Base-by-base conservation (phyloP, 2,797 vertebrate genomes). In the Ataeniobius toweri region DNA sequence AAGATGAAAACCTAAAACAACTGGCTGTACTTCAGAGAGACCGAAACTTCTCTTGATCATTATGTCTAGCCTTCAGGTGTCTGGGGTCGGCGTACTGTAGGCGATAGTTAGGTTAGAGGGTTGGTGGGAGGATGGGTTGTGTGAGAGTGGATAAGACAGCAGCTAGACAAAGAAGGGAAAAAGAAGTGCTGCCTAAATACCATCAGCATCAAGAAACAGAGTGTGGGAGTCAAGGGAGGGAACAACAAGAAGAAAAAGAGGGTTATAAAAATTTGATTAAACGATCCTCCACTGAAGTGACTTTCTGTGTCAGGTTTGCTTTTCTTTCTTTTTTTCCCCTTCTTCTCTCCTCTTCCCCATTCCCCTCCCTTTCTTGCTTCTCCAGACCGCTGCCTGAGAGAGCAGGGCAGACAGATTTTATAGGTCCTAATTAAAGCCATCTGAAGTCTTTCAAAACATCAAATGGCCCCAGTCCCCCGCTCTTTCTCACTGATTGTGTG, bases 1-100 rank as follows among this genome's bases (percentile, higher is more conserved):
- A 76, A 81, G 74, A 89, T 69, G 84, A 80, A 89, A 81, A 89
- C 77, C 85, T 90, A 71, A 92, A 95, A 94, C 92, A 94, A 94
- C 93, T 95, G 95, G 96, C 95, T 93, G 93, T 81, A 88, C 93
- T 95, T 96, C 95, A 97, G 96, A 96, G 96, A 93, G 96, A 94
- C 96, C 94, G 94, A 93, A 94, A 96, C 96, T 96, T 96, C 96
- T 97, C 95, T 91, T 96, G 97, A 97, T 97, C 97, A 96, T 97
- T 97, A 96, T 96, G 97, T 97, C 96, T 96, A 95, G 96, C 95
- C 96, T 97, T 98, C 97, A 98, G 97, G 97, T 98, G 97, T 97
- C 96, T 97, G 93, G 89, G 93, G 90, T 76, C 51, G 87, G 75
- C 77, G 85, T 93, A 94, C 94, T 95, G 95, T 94, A 95, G 95